Percentiles rank a stretch among this genome's conserved stretches.
These are phyloP conservation scores for Pseudolycoriella hygida DNA, from an alignment of 2,888 invertebrate genomes.

Conservation along the genomic window DNA sequence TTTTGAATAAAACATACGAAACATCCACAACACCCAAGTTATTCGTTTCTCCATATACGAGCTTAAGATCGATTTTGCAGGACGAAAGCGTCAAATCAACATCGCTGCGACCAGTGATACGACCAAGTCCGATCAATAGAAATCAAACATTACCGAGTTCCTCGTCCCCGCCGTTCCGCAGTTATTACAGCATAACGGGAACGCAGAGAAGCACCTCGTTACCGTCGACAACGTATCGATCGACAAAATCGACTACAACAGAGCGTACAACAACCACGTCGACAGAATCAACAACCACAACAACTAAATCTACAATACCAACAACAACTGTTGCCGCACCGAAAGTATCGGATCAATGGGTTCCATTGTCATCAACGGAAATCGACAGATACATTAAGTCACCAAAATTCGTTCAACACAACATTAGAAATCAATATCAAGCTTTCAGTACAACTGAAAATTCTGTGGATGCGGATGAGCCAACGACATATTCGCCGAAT, in stretches of 20 bases:
- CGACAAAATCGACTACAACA: slow-evolving; percentile 8
- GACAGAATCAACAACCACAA: slow-evolving; percentile 13
- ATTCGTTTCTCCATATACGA: slow-evolving; percentile 34
- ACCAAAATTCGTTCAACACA: not conserved
- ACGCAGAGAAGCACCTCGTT: slow-evolving; percentile 11
- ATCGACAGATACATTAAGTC: not conserved
- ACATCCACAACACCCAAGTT: slow-evolving; percentile 23
- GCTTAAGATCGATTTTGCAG: slow-evolving; percentile 31
- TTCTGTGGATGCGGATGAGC: slow-evolving; percentile 20
- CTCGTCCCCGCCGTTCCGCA: slow-evolving; percentile 17
- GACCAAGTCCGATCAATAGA: slow-evolving; percentile 13
- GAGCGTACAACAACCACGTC: slow-evolving; percentile 13
- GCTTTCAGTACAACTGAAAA: slow-evolving; percentile 11
- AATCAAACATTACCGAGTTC: slow-evolving; percentile 9
- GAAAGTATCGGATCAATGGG: slow-evolving; percentile 7
- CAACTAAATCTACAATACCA: slow-evolving; percentile 10
- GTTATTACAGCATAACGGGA: slow-evolving; percentile 19
- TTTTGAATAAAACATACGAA: slow-evolving; percentile 21
- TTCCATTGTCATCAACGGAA: not conserved
- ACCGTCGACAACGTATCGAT: not conserved
- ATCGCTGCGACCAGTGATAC: slow-evolving; percentile 8
- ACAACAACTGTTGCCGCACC: slow-evolving; percentile 11
- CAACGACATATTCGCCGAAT: slow-evolving; percentile 35
- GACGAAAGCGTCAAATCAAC: slow-evolving; percentile 20
- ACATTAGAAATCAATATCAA: not conserved